Evolutionary conservation across 2,797 vertebrate species (phyloP).

Genomic region (Myripristis jacobus): DNA sequence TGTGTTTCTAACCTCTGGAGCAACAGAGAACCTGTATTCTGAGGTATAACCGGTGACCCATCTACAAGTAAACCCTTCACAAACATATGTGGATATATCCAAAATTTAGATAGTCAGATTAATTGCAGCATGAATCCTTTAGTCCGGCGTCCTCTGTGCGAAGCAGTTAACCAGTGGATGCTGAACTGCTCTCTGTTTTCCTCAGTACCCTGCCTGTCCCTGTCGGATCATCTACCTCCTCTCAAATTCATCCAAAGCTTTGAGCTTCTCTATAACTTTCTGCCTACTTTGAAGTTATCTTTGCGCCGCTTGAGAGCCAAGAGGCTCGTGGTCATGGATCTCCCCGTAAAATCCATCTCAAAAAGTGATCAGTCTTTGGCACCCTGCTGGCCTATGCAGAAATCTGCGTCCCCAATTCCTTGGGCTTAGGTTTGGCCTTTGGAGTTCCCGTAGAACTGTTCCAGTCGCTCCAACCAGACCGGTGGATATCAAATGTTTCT

Average conservation of each 20-base stretch:
- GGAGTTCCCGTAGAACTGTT: slow-evolving; percentile 29
- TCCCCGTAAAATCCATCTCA: slow-evolving; percentile 65
- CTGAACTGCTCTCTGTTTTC: slow-evolving; percentile 9
- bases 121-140: neutral
- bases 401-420: slow-evolving; percentile 81
- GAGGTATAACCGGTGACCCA: too few species aligned
- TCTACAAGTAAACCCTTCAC: too few species aligned
- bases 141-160: slow-evolving; percentile 3
- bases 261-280: slow-evolving; percentile 69
- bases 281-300: slow-evolving; percentile 66
- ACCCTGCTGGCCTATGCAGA: slow-evolving; percentile 67
- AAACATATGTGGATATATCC: too few species aligned
- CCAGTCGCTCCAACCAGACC: slow-evolving; percentile 58
- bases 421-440: slow-evolving; percentile 73
- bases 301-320: slow-evolving; percentile 56
- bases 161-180: slow-evolving; percentile 9
- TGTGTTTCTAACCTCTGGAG: too few species aligned
- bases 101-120: neutral
- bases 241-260: slow-evolving; percentile 44
- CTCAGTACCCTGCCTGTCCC: slow-evolving; percentile 1
- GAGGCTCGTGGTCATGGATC: slow-evolving; percentile 70
- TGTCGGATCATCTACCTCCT: slow-evolving; percentile 23
- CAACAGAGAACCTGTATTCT: too few species aligned
- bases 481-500: slow-evolving; percentile 56
- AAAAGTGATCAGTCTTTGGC: slow-evolving; percentile 77